Percentiles rank a stretch among this genome's conserved stretches.
These are phyloP conservation scores for Zaprionus bogoriensis DNA, from an alignment of 2,888 invertebrate species.

Conservation along the genomic window DNA sequence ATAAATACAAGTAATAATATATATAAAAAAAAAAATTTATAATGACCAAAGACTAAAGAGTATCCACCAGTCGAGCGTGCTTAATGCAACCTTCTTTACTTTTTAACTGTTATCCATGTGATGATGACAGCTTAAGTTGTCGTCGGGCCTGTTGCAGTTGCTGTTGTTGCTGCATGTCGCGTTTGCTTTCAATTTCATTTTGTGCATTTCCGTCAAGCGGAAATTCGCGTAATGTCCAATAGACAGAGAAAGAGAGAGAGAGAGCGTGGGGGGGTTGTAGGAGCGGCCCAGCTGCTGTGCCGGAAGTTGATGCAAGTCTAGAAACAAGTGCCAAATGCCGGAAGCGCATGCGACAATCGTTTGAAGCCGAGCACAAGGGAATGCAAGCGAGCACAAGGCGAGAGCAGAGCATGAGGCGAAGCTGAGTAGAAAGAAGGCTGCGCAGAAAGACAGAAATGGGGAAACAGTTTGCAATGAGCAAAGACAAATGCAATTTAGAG, in stretches of 20 bases:
- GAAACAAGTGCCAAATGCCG: slow-evolving; percentile 77
- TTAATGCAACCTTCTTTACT: too few relatives aligned
- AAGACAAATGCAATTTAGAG: slow-evolving; percentile 54
- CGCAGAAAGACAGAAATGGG: neutral
- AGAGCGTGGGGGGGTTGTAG: neutral
- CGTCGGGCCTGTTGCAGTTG: slow-evolving; percentile 13
- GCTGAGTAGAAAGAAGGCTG: neutral
- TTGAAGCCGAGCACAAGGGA: slow-evolving; percentile 39
- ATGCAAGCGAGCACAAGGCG: slow-evolving; percentile 12
- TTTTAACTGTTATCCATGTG: slow-evolving; percentile 48
- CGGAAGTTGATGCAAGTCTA: slow-evolving; percentile 76
- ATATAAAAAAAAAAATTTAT: too few relatives aligned
- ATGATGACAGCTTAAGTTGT: slow-evolving; percentile 62
- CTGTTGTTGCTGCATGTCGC: slow-evolving; percentile 12
- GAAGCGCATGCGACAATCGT: slow-evolving; percentile 49
- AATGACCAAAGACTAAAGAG: too few relatives aligned
- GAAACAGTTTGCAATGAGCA: slow-evolving; percentile 34
- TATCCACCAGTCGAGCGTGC: too few relatives aligned
- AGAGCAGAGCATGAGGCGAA: neutral
- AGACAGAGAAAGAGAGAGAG: neutral
- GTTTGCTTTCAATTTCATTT: slow-evolving; percentile 65
- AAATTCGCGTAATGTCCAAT: slow-evolving; percentile 73
- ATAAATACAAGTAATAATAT: too few relatives aligned
- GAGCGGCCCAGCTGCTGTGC: slow-evolving; percentile 23
- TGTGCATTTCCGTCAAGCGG: slow-evolving; percentile 76